phyloP scores from a whole-genome alignment of 2,888 invertebrate species.

The Sylvicola fuscatus region DNA sequence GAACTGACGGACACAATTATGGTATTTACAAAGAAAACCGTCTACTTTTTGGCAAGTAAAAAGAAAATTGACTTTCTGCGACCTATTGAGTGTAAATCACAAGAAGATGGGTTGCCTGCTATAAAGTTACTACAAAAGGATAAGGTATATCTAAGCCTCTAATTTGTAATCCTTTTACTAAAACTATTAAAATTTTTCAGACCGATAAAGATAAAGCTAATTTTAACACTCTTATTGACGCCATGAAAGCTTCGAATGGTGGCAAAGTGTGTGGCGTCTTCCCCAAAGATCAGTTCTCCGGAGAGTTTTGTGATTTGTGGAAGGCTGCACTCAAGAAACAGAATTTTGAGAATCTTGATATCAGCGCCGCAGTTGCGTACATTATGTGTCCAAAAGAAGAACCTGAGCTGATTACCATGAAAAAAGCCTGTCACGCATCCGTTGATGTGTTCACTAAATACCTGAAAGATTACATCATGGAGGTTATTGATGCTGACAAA shows the following conservation, averaged over 20 bases:
- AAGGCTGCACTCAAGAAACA: conserved; percentile 52
- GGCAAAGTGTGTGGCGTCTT: conserved; percentile 83
- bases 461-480: conserved; percentile 93
- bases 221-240: conserved; percentile 52
- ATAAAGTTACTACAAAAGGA: conserved; percentile 77
- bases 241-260: conserved; percentile 70
- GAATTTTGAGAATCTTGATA: conserved; percentile 68
- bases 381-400: conserved; percentile 93
- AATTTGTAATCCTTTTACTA: background rate
- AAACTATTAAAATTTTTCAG: conserved; percentile 23
- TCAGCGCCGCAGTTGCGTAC: conserved; percentile 65
- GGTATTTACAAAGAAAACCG: conserved; percentile 65
- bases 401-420: conserved; percentile 67
- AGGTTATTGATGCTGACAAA: conserved; percentile 95
- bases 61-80: conserved; percentile 95
- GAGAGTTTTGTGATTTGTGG: conserved; percentile 88
- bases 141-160: conserved; percentile 68
- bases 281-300: conserved; percentile 80
- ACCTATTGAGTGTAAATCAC: conserved; percentile 57
- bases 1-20: conserved; percentile 92
- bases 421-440: conserved; percentile 82
- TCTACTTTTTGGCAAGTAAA: conserved; percentile 86
- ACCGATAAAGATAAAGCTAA: conserved; percentile 85
- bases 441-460: conserved; percentile 93
- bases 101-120: conserved; percentile 67